A percentile compares a stretch with the other conserved stretches of the same genome.
phyloP scores from a whole-genome alignment of 2,888 invertebrate genomes.

The Apantesis nais region DNA sequence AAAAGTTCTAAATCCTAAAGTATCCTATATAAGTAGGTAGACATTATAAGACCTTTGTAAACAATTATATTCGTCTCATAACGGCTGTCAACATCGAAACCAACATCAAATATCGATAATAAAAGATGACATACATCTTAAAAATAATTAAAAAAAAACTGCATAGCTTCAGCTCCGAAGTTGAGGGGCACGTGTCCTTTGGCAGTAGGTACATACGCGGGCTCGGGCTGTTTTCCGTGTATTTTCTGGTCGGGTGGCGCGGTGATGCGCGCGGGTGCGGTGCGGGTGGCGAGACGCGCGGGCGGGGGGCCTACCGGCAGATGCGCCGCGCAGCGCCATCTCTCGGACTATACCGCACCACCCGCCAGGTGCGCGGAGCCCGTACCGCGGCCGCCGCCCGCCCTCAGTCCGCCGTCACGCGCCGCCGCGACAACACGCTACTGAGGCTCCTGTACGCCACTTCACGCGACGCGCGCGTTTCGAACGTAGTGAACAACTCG shows the following conservation, averaged over 20 bases:
- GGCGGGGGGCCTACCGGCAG: conserved; percentile 66
- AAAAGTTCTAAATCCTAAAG: background rate
- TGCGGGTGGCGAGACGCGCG: conserved; percentile 49
- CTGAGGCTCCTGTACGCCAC: conserved; percentile 67
- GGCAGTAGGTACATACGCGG: conserved; percentile 47
- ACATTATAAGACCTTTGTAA: background rate
- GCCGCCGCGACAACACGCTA: conserved; percentile 75
- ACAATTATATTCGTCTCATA: background rate
- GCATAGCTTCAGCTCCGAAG: conserved; percentile 66
- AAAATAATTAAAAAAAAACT: conserved; percentile 56
- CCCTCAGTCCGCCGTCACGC: conserved; percentile 84
- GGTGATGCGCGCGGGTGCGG: conserved; percentile 50
- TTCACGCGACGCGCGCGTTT: conserved; percentile 82
- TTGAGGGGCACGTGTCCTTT: conserved; percentile 80
- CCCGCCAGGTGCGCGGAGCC: conserved; percentile 77
- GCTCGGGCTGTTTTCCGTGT: conserved; percentile 79
- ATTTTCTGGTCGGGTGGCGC: conserved; percentile 77
- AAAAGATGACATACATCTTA: background rate
- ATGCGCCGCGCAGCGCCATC: conserved; percentile 84
- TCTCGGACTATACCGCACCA: conserved; percentile 65
- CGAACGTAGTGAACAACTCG: conserved; percentile 81
- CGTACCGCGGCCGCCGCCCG: conserved; percentile 79
- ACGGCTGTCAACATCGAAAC: background rate
- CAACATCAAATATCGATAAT: background rate
- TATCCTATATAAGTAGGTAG: background rate